Evolutionary conservation across 2,797 vertebrate species (phyloP), one percentile per base, ranked within the genome.

Genomic region (Manis crassicaudata): DNA sequence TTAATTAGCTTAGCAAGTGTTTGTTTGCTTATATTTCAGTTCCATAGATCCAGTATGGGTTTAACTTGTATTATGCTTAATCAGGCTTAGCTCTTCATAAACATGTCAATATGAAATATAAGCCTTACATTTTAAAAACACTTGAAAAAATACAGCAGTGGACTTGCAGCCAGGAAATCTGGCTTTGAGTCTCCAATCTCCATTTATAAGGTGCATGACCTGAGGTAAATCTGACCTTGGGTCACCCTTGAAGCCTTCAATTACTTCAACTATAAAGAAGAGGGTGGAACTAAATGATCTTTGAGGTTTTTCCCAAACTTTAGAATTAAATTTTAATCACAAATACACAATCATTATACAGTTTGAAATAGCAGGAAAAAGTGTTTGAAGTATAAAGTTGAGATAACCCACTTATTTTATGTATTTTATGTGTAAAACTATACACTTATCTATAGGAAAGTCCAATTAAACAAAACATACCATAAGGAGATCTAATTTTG

Each of bases 71-170:
- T 90, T 92, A 81, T 88, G 29, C 76, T 40, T 92, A 96, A 94
- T 95, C 83, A 95, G 80, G 79, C 72, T 96, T 97, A 96, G 65
- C 35, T 97, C 70, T 97, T 96, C 80, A 84, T 97, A 97, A 98
- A 97, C 79, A 96, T 94, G 80, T 96, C 95, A 96, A 85, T 93
- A 73, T 93, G 85, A 96, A 97, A 97, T 92, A 97, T 96, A 97
- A 96, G 58, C 35, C 85, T 65, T 97, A 83, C 40, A 80, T 90
- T 93, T 83, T 70, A 72, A 95, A 97, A 95, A 92, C 50, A 95
- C 54, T 96, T 96, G 54, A 77, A 94, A 92, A 96, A 96, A 93
- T 54, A 77, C 6, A 87, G 70, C 25, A 92, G 56, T 68, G 20
- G 13, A 70, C 18, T 68, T 68, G 23, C 17, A 94, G 43, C 50